These are phyloP conservation scores for Branchellion lobata DNA, from an alignment of 2,888 invertebrate species.

Conservation along the genomic window DNA sequence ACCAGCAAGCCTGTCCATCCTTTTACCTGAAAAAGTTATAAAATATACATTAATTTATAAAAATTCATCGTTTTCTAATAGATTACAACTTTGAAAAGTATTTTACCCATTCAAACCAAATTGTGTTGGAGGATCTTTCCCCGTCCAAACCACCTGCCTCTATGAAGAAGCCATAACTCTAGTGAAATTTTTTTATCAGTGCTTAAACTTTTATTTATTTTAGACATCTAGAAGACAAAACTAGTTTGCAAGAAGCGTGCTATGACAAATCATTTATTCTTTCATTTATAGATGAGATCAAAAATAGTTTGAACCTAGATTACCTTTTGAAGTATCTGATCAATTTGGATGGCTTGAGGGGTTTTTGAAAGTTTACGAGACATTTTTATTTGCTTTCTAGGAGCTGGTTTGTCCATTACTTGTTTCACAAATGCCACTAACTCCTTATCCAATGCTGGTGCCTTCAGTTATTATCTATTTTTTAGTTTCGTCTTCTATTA, in stretches of 20 bases:
- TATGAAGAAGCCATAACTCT: slow-evolving; percentile 71
- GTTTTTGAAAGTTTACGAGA: slow-evolving; percentile 13
- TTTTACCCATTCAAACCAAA: slow-evolving; percentile 72
- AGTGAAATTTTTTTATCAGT: background rate
- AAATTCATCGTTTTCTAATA: too few relatives aligned
- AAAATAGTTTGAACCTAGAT: background rate
- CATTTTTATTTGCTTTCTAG: background rate
- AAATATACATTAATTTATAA: too few relatives aligned
- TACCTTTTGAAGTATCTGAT: slow-evolving; percentile 28
- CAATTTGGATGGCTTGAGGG: slow-evolving; percentile 37
- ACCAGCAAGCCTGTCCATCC: slow-evolving; percentile 44
- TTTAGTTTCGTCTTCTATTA: too few relatives aligned
- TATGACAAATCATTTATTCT: too few relatives aligned
- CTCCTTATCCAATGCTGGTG: slow-evolving; percentile 19
- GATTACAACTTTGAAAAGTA: too few relatives aligned
- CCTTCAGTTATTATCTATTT: background rate
- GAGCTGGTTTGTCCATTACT: slow-evolving; percentile 12
- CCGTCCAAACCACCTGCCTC: slow-evolving; percentile 71
- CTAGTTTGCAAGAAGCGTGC: too few relatives aligned
- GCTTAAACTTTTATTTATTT: too few relatives aligned
- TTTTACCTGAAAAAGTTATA: slow-evolving; percentile 63
- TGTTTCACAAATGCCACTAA: slow-evolving; percentile 36
- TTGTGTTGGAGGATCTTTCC: slow-evolving; percentile 69
- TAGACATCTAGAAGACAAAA: too few relatives aligned
- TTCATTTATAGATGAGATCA: too few relatives aligned